Base-by-base conservation (phyloP, 2,888 invertebrate genomes). In the Megastigmus dorsalis region DNA sequence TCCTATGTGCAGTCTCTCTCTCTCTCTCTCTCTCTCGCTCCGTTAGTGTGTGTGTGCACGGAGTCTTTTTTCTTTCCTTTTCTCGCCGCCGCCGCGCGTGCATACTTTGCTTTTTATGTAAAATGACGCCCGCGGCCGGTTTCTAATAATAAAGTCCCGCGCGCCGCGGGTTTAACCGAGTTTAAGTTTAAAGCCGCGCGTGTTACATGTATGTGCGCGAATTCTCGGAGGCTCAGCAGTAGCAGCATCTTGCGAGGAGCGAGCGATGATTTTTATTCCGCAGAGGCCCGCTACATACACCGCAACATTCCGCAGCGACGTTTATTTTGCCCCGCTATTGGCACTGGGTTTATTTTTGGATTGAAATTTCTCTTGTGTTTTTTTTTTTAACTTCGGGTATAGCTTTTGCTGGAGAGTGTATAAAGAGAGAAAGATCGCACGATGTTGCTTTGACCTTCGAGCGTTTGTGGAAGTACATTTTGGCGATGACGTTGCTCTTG, bases 121-220 rank as follows among this genome's bases (percentile, higher is more conserved):
- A 67, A 65, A 48, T 41, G 74, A 62, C 63, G 63, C 57, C n/a
- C 36, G 10, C 20, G 52, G 23, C 10, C 15, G 41, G 54, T 23
- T 65, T 69, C 74, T 74, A 74, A 74, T 74, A 74, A 74, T 74
- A 74, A 69, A 63, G 18, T 28, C 59, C 33, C 26, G n/a, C n/a
- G n/a, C n/a, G 23, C 28, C 62, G 28, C 23, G 5, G 30, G 6
- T 62, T 36, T 60, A 6, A 45, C 15, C 26, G 23, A 26, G n/a
- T 43, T 59, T 23, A 30, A 52, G 23, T 41, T 28, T 30, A 30
- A n/a, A 33, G 30, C 9, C 23, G 30, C 10, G n/a, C n/a, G n/a
- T n/a, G n/a, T n/a, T n/a, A n/a, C n/a, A n/a, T n/a, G n/a, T n/a
- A n/a, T n/a, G n/a, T n/a, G 48, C 26, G 9, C 59, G 48, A 63